These are phyloP conservation scores for Drosophila ohnishii DNA, from an alignment of 1,140 invertebrate species.

Conservation along the genomic window DNA sequence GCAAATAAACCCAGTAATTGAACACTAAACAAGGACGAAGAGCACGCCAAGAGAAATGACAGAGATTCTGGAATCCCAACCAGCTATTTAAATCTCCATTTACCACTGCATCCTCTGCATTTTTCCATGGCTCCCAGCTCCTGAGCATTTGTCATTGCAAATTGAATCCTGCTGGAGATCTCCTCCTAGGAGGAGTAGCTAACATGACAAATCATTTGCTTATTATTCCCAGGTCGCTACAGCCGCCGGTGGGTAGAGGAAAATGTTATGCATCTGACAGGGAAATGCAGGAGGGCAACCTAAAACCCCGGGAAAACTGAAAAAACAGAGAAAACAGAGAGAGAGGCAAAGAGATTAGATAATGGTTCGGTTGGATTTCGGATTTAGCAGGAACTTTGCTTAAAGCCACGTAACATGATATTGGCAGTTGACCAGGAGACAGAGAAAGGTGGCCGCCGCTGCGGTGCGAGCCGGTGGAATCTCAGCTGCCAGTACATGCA, in stretches of 20 bases:
- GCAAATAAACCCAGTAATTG: slow-evolving; percentile 38
- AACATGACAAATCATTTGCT: slow-evolving; percentile 76
- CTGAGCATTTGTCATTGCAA: slow-evolving; percentile 40
- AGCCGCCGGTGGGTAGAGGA: slow-evolving; percentile 2
- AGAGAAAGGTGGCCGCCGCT: slow-evolving; percentile 8
- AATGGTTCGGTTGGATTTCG: slow-evolving; percentile 39
- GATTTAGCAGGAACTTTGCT: slow-evolving; percentile 44
- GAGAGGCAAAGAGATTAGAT: slow-evolving; percentile 31
- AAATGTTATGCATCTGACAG: slow-evolving; percentile 41
- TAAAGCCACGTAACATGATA: slow-evolving; percentile 58
- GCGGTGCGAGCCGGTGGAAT: slow-evolving; percentile 15
- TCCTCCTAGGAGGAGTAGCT: slow-evolving; percentile 17
- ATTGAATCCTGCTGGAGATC: slow-evolving; percentile 34
- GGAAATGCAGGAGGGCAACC: slow-evolving; percentile 4
- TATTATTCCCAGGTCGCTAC: slow-evolving; percentile 54
- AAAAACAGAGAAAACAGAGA: not conserved
- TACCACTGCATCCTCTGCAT: slow-evolving; percentile 31
- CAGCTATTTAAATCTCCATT: slow-evolving; percentile 52
- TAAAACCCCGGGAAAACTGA: slow-evolving; percentile 1
- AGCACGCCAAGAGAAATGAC: slow-evolving; percentile 2
- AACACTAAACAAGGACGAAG: not conserved
- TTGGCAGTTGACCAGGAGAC: slow-evolving; percentile 63
- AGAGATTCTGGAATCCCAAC: slow-evolving; percentile 32
- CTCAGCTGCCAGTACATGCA: slow-evolving; percentile 51
- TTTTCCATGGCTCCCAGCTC: slow-evolving; percentile 11